These are phyloP conservation scores for Tinea trinotella DNA, from an alignment of 2,888 invertebrate genomes.

Conservation along the genomic window DNA sequence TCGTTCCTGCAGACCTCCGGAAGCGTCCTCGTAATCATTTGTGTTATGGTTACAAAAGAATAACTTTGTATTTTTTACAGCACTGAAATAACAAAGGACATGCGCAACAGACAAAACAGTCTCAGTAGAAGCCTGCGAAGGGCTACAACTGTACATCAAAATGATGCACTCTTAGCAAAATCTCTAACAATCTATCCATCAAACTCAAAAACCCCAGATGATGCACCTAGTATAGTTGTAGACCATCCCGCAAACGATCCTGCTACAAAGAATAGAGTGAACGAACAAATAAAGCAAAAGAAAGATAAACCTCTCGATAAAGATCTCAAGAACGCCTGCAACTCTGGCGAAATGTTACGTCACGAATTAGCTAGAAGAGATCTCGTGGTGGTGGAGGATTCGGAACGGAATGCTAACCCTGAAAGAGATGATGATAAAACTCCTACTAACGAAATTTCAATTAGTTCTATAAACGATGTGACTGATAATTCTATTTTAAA, in stretches of 20 bases:
- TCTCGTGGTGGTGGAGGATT: conserved; percentile 36
- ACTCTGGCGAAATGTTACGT: conserved; percentile 37
- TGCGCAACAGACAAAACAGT: conserved; percentile 60
- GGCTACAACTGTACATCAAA: conserved; percentile 54
- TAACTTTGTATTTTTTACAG: not conserved
- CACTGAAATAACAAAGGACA: conserved; percentile 53
- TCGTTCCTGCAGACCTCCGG: no score
- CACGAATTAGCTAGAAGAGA: conserved; percentile 43
- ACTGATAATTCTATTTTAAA: conserved; percentile 63
- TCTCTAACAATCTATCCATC: conserved; percentile 48
- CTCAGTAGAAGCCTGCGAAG: conserved; percentile 62
- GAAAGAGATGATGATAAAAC: conserved; percentile 61
- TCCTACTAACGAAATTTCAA: conserved; percentile 63
- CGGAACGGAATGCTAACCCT: conserved; percentile 31
- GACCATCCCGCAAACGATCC: conserved; percentile 30
- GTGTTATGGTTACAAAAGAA: no score
- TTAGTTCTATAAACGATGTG: conserved; percentile 63
- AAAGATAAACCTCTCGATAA: conserved; percentile 51
- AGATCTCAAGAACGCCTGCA: conserved; percentile 54
- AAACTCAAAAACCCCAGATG: conserved; percentile 41
- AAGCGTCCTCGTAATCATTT: no score
- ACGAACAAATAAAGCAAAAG: conserved; percentile 44
- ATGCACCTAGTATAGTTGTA: conserved; percentile 41
- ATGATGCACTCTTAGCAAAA: conserved; percentile 56
- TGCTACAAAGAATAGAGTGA: conserved; percentile 32